phyloP scores from a whole-genome alignment of 2,113 vertebrate genomes.

The Ameiurus melas region DNA sequence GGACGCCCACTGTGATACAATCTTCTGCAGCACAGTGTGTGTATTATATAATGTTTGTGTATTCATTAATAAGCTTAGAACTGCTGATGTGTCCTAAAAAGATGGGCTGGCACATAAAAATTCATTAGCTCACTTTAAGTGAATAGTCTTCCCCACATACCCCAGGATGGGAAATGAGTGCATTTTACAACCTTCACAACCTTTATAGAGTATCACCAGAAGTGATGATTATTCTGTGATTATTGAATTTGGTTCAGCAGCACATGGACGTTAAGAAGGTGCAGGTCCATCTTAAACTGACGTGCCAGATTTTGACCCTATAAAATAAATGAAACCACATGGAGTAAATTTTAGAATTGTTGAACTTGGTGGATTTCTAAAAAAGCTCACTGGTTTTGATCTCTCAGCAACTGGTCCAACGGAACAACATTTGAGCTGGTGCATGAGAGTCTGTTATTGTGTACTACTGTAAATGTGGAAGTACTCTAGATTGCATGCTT shows the following conservation, averaged over 20 bases:
- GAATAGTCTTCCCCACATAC: background rate
- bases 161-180: background rate
- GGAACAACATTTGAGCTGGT: background rate
- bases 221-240: background rate
- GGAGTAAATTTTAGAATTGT: background rate
- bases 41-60: background rate
- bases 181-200: background rate
- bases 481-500: background rate
- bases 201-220: background rate
- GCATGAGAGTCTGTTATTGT: background rate
- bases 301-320: background rate
- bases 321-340: background rate
- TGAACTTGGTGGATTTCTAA: background rate
- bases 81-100: background rate
- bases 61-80: background rate
- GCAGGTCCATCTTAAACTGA: background rate
- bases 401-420: background rate
- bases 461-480: background rate
- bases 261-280: background rate
- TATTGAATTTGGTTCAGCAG: background rate
- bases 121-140: background rate
- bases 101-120: background rate
- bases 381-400: background rate
- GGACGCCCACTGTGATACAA: constrained; percentile 72
- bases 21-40: constrained; percentile 70